Percentiles rank a stretch among this genome's conserved stretches.
These are phyloP conservation scores for Eufriesea mexicana DNA, from an alignment of 1,140 invertebrate genomes.

Conservation along the genomic window DNA sequence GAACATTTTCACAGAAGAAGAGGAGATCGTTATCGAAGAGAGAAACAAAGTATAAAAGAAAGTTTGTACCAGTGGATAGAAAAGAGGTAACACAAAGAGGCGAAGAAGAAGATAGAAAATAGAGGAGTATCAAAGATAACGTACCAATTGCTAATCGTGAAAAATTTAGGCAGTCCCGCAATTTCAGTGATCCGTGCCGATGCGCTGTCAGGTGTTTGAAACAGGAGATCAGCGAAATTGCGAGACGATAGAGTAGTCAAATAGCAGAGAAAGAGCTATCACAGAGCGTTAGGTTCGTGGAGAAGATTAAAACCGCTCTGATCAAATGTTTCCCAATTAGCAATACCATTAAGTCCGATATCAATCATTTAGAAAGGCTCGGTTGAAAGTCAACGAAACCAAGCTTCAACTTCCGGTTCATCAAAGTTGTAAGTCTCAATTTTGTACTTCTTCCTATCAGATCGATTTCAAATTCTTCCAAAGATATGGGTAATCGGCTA, in stretches of 20 bases:
- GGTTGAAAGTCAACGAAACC: neutral
- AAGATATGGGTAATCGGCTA: neutral
- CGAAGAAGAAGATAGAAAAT: neutral
- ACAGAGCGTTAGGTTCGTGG: constrained; percentile 56
- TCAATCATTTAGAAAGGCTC: neutral
- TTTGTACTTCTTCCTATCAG: constrained; percentile 12
- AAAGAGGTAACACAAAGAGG: neutral
- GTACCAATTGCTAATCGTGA: neutral
- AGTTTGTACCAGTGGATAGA: constrained; percentile 13
- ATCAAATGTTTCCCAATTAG: constrained; percentile 34
- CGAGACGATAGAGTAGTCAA: neutral
- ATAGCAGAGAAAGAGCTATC: constrained; percentile 52
- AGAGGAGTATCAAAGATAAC: neutral
- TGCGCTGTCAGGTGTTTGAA: neutral
- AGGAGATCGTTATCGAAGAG: constrained; percentile 2
- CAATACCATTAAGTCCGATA: neutral
- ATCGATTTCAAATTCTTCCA: constrained; percentile 12
- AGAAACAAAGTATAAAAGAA: constrained; percentile 5
- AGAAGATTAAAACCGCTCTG: constrained; percentile 44
- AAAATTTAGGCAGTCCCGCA: neutral
- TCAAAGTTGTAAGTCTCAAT: constrained; percentile 5
- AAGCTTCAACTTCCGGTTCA: neutral
- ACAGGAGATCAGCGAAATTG: constrained; percentile 8
- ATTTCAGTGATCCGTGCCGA: constrained; percentile 5
- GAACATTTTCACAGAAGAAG: constrained; percentile 2